Evolutionary conservation across 1,140 invertebrate species (phyloP).

Genomic region (Drosophila azteca): DNA sequence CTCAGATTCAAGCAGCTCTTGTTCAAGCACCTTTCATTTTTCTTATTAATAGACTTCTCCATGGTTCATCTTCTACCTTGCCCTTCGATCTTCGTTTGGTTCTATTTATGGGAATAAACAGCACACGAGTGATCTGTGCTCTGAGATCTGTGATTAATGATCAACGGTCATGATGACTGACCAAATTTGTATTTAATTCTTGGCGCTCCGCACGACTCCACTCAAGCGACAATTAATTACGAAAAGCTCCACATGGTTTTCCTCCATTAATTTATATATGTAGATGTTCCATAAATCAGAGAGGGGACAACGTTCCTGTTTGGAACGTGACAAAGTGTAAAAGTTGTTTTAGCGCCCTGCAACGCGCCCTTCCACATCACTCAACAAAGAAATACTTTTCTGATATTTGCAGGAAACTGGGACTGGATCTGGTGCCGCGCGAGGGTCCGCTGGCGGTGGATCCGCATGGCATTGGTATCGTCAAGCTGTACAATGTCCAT

Average conservation of each 20-base stretch:
- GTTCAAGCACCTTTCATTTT: background rate
- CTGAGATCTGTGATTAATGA: conserved; percentile 62
- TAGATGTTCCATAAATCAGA: conserved; percentile 31
- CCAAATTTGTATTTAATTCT: conserved; percentile 71
- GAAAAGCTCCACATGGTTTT: conserved; percentile 50
- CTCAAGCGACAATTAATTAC: conserved; percentile 68
- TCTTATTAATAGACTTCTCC: background rate
- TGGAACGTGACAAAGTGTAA: conserved; percentile 62
- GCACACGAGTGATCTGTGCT: no score
- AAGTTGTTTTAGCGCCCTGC: conserved; percentile 71
- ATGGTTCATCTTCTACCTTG: background rate
- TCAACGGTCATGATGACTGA: conserved; percentile 59
- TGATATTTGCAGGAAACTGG: conserved; percentile 91
- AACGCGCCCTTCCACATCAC: conserved; percentile 36
- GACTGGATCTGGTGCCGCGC: conserved; percentile 94
- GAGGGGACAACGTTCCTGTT: background rate
- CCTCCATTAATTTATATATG: conserved; percentile 46
- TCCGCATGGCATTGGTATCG: conserved; percentile 93
- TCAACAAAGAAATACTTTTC: conserved; percentile 28
- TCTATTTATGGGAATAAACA: conserved; percentile 50
- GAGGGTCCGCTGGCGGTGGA: conserved; percentile 94
- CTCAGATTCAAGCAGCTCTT: background rate
- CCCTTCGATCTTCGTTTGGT: conserved; percentile 13
- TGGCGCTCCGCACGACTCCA: conserved; percentile 56
- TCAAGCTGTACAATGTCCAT: conserved; percentile 95